Evolutionary conservation across 2,797 vertebrate species (phyloP).

Genomic region (Sebastes alutus): DNA sequence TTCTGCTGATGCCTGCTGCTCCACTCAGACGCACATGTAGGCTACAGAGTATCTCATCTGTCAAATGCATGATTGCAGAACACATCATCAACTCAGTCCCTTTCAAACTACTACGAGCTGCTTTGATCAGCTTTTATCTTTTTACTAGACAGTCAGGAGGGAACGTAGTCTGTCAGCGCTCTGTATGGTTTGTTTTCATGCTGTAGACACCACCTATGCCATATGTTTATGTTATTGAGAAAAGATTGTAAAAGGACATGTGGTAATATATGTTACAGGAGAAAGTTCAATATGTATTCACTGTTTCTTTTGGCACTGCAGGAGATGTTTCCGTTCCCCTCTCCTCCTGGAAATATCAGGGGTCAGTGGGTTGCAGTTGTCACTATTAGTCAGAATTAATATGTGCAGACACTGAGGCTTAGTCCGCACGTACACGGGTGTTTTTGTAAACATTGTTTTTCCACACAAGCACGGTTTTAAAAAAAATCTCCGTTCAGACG

Average conservation of each 20-base stretch:
- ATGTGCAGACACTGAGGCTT: not conserved
- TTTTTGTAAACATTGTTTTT: too few relatives aligned
- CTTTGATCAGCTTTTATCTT: conserved; percentile 58
- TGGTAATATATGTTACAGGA: conserved; percentile 38
- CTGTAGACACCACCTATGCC: conserved; percentile 1
- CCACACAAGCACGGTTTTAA: too few relatives aligned
- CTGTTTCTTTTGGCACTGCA: conserved; percentile 53
- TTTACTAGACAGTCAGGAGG: conserved; percentile 31
- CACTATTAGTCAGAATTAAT: conserved; percentile 33
- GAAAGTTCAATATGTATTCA: conserved; percentile 33
- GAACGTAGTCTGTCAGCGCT: conserved; percentile 7
- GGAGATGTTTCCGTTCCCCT: conserved; percentile 42
- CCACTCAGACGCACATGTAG: conserved; percentile 62
- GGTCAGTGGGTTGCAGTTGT: conserved; percentile 55
- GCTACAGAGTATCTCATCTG: conserved; percentile 63
- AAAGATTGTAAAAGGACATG: conserved; percentile 40
- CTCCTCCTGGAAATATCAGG: conserved; percentile 40
- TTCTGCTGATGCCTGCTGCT: conserved; percentile 60
- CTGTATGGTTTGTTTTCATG: conserved; percentile 19
- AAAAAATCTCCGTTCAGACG: too few relatives aligned
- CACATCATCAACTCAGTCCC: conserved; percentile 30
- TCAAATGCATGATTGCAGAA: conserved; percentile 56
- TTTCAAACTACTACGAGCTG: conserved; percentile 29
- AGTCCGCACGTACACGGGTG: too few relatives aligned
- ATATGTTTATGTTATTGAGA: conserved; percentile 40